These are phyloP conservation scores for Ctenosaura bakeri DNA, from an alignment of 2,797 vertebrate species.

Conservation along the genomic window DNA sequence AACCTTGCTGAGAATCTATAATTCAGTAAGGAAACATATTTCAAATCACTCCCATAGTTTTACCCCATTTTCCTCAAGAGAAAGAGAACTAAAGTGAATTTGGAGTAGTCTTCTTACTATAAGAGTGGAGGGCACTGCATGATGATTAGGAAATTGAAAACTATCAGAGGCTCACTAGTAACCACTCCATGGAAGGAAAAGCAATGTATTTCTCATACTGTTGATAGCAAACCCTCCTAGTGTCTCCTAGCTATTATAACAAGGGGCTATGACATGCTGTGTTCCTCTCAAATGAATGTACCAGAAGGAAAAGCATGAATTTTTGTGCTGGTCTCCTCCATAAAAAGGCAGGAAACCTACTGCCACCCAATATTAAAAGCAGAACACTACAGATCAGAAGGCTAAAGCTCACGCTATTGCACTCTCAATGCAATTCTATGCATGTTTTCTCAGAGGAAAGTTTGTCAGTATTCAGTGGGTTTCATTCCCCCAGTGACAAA, in stretches of 20 bases:
- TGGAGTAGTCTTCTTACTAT: background rate
- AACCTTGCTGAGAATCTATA: background rate
- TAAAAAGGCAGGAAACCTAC: background rate
- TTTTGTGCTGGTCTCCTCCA: background rate
- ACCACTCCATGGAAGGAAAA: background rate
- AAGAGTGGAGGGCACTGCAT: background rate
- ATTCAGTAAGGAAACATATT: background rate
- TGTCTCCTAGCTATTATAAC: background rate
- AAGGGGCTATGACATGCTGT: background rate
- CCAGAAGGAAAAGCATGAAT: background rate
- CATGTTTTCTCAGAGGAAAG: background rate
- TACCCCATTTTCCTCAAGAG: background rate
- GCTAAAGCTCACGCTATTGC: background rate
- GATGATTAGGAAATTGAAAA: background rate
- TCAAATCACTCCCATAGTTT: background rate
- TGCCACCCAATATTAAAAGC: background rate
- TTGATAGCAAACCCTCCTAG: background rate
- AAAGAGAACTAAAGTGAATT: background rate
- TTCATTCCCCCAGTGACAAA: background rate
- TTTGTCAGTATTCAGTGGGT: background rate
- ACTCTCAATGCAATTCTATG: background rate
- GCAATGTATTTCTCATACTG: background rate
- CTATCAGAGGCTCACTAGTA: conserved; percentile 18
- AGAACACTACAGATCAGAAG: background rate
- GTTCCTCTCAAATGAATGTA: background rate